phyloP scores from a whole-genome alignment of 1,140 invertebrate genomes.

The Diprion similis region DNA sequence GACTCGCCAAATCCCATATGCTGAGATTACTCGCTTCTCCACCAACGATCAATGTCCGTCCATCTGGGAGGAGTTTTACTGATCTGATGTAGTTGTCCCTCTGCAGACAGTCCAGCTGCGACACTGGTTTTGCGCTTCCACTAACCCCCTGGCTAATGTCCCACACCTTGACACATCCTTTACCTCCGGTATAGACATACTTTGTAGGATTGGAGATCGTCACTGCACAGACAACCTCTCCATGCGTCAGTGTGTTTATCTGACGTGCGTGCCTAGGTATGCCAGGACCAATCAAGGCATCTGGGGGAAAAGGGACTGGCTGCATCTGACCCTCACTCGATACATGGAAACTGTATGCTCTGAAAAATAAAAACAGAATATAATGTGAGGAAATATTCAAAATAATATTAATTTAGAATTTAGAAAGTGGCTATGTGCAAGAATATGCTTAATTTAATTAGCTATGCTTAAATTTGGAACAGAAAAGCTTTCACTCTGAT shows the following conservation, averaged over 20 bases:
- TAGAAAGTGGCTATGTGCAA: not conserved
- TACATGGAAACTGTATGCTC: slow-evolving; percentile 93
- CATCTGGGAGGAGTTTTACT: slow-evolving; percentile 97
- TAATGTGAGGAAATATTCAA: slow-evolving; percentile 12
- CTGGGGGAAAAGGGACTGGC: slow-evolving; percentile 95
- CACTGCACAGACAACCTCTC: slow-evolving; percentile 90
- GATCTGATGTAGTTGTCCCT: slow-evolving; percentile 96
- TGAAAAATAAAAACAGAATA: slow-evolving; percentile 57
- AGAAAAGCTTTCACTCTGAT: not conserved
- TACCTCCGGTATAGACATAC: slow-evolving; percentile 97
- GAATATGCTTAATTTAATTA: no score
- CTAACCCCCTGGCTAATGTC: slow-evolving; percentile 86
- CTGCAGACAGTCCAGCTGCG: slow-evolving; percentile 94
- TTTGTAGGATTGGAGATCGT: slow-evolving; percentile 91
- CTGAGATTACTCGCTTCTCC: slow-evolving; percentile 96
- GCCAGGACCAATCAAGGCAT: slow-evolving; percentile 92
- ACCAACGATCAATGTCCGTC: slow-evolving; percentile 95
- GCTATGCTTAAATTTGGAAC: not conserved
- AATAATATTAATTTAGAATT: slow-evolving; percentile 14
- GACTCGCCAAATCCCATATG: slow-evolving; percentile 94
- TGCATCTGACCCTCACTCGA: slow-evolving; percentile 88
- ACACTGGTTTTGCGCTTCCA: slow-evolving; percentile 79
- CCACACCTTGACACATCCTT: slow-evolving; percentile 98
- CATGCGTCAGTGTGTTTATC: slow-evolving; percentile 92
- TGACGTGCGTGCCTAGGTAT: slow-evolving; percentile 91